Conservation (phyloP, 2,113 vertebrate genomes). For the Cynocephalus volans region DNA sequence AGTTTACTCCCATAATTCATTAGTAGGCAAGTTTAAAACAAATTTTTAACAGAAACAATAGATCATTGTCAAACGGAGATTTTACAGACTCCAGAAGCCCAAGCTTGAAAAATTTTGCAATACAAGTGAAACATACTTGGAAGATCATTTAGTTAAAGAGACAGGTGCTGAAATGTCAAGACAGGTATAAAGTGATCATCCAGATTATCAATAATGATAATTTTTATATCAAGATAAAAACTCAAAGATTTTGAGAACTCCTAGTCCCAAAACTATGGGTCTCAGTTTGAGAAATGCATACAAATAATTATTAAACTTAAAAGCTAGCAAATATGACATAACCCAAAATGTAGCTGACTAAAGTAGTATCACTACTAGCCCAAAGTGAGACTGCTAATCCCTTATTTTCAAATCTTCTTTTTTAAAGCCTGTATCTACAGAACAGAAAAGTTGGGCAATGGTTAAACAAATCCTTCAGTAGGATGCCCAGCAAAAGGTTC, state of each 20-base stretch:
- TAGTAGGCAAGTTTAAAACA: neutral
- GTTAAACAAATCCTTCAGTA: neutral
- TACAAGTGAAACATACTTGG: neutral
- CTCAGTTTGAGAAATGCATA: neutral
- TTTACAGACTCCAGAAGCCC: neutral
- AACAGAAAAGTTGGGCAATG: neutral
- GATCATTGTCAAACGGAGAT: neutral
- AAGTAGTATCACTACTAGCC: neutral
- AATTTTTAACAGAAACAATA: conserved; percentile 10
- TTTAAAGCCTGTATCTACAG: neutral
- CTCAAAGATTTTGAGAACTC: neutral
- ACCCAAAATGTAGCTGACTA: neutral
- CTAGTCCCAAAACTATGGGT: conserved; percentile 8
- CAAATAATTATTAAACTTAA: conserved; percentile 34
- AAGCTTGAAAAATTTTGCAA: conserved; percentile 4
- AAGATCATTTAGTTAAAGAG: neutral
- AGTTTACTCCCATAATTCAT: neutral
- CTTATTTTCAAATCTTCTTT: neutral
- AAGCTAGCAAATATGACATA: neutral
- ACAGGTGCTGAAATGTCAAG: neutral
- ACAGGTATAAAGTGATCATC: neutral
- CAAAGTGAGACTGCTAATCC: neutral
- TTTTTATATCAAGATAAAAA: conserved; percentile 30
- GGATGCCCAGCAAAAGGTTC: neutral
- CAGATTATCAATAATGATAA: neutral